Base-by-base conservation (phyloP, 2,797 vertebrate species). In the Chaenodraco wilsoni region DNA sequence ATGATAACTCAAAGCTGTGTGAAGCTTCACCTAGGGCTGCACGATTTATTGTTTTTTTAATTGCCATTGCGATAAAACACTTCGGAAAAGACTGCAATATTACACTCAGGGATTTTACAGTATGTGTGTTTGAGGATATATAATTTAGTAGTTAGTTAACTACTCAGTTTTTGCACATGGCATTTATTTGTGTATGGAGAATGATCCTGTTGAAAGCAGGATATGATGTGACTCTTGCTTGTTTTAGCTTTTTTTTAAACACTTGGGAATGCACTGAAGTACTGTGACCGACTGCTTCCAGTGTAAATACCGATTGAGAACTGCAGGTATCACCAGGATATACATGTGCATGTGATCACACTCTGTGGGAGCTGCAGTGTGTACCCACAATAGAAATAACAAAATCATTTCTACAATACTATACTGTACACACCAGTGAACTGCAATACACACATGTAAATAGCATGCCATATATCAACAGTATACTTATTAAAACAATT, bases 1-100 rank as follows among this genome's bases (percentile, higher is more conserved):
- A 40, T 21, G 79, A 83, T 82, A 49, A 62, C 46, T 37, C 23
- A 33, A 56, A 54, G 14, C 50, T 71, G 43, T 49, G 9, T 27
- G 41, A 40, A 44, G 46, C 27, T 45, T 72, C 16, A 33, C 1
- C 31, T 15, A 64, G 41, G 33, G 33, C 33, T 43, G 0, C 23
- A 45, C 23, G 8, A 37, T 37, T 37, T 37, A 37, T 37, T 37
- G 33, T 37, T 37, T 37, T 37, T 37, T 7, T 37, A 37, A 37
- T 37, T 37, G 33, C 33, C 33, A 37, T 6, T 37, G 33, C 2
- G 33, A 37, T 37, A 37, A 37, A 37, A 37, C 8, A 37, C 33
- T 37, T 37, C 8, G 33, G 33, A 37, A 37, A 7, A 37, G 7
- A 37, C 33, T 9, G 33, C 33, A 37, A 37, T 37, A 9, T 37